These are phyloP conservation scores for Sterrhoptilus dennistouni DNA, from an alignment of 2,113 vertebrate genomes.

Conservation along the genomic window DNA sequence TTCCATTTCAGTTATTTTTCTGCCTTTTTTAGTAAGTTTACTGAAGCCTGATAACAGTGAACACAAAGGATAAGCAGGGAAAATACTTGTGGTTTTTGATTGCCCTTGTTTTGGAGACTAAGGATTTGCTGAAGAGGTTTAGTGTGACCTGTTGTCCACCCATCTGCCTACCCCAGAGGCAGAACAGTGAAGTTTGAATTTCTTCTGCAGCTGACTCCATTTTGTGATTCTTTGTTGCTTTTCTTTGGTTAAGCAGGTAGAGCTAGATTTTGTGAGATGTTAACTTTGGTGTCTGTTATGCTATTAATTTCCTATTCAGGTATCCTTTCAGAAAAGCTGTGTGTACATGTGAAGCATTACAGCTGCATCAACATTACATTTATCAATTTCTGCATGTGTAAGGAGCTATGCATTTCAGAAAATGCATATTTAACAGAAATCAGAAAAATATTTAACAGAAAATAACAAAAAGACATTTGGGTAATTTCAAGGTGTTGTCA, in stretches of 20 bases:
- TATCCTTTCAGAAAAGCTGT: not conserved
- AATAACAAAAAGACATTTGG: not conserved
- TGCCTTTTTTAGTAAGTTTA: not conserved
- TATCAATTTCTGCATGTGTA: not conserved
- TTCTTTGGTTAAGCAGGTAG: not conserved
- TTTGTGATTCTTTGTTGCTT: not conserved
- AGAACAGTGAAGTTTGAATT: not conserved
- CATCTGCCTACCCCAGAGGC: fast-evolving
- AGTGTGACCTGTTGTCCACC: not conserved
- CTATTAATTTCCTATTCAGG: conserved; percentile 29
- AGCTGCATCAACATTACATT: not conserved
- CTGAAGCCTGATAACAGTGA: not conserved
- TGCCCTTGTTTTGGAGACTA: not conserved
- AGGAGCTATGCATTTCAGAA: not conserved
- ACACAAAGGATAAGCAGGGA: not conserved
- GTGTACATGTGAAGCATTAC: conserved; percentile 9
- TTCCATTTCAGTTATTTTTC: not conserved
- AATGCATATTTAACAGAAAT: not conserved
- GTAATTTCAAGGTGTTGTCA: not conserved
- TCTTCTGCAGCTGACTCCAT: not conserved
- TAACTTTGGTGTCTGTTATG: not conserved
- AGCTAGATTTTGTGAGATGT: not conserved
- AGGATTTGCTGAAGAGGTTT: not conserved
- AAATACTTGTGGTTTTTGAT: not conserved
- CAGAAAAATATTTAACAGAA: not conserved